Percentiles rank a stretch among this genome's conserved stretches.
These are phyloP conservation scores for Dissostichus mawsoni DNA, from an alignment of 2,113 vertebrate genomes.

Conservation along the genomic window DNA sequence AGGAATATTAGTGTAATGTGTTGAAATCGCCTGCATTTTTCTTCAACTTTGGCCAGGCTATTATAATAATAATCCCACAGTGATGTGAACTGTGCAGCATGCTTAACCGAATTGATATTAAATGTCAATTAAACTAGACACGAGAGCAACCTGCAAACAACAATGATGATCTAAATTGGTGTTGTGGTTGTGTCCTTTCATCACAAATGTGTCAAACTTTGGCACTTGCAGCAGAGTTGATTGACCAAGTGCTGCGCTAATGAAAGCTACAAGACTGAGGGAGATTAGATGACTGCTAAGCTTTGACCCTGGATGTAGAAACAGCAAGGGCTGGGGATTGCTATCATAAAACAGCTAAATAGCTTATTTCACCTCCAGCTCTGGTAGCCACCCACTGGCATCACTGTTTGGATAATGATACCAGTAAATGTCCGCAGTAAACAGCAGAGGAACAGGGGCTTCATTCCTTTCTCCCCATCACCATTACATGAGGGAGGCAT, in stretches of 20 bases:
- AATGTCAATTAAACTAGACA: conserved; percentile 47
- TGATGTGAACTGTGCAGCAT: not conserved
- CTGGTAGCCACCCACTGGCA: conserved; percentile 84
- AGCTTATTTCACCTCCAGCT: conserved; percentile 88
- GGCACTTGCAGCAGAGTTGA: conserved; percentile 60
- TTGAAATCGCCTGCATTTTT: not conserved
- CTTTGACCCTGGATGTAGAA: conserved; percentile 77
- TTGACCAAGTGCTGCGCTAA: conserved; percentile 77
- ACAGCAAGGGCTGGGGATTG: conserved; percentile 73
- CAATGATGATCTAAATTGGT: conserved; percentile 37
- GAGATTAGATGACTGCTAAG: conserved; percentile 71
- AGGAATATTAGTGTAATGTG: not conserved
- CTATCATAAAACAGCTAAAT: conserved; percentile 86
- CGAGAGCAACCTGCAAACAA: conserved; percentile 30
- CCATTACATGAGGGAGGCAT: conserved; percentile 60
- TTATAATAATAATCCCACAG: conserved; percentile 8
- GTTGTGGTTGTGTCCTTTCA: conserved; percentile 43
- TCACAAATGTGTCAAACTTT: conserved; percentile 57
- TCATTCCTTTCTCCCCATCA: conserved; percentile 36
- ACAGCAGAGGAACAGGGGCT: conserved; percentile 63
- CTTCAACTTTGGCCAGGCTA: conserved; percentile 12
- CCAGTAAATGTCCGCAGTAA: conserved; percentile 83
- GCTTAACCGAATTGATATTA: conserved; percentile 24
- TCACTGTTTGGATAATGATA: conserved; percentile 82
- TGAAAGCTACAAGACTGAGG: conserved; percentile 73